phyloP scores from a whole-genome alignment of 2,888 invertebrate species.

The Hypomecis atomaria region DNA sequence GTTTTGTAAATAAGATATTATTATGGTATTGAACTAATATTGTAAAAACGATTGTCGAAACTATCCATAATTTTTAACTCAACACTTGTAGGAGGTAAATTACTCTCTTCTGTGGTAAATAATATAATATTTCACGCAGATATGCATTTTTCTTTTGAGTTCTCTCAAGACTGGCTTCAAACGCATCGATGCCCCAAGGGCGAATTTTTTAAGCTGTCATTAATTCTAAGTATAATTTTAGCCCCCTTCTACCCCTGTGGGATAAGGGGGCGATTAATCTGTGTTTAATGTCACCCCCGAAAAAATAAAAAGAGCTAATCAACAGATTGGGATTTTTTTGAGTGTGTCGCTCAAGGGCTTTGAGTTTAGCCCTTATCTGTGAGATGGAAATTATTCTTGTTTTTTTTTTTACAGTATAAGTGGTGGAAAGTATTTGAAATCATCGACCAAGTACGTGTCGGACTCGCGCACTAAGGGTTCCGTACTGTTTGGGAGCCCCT shows the following conservation, averaged over 20 bases:
- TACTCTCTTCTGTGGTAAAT: no score
- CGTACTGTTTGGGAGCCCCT: no score
- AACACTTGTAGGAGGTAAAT: no score
- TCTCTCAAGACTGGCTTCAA: conserved; percentile 48
- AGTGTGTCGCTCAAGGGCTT: conserved; percentile 52
- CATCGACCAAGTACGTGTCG: no score
- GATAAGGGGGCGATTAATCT: conserved; percentile 77
- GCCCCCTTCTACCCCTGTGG: conserved; percentile 61
- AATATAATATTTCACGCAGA: not conserved
- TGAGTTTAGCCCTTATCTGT: conserved; percentile 43
- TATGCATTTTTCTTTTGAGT: conserved; percentile 28
- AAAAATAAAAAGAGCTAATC: conserved; percentile 80
- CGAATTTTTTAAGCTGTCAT: conserved; percentile 76
- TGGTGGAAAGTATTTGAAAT: no score
- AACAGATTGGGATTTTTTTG: conserved; percentile 76
- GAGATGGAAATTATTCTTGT: conserved; percentile 40
- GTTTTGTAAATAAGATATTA: no score
- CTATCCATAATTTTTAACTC: no score
- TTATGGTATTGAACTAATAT: no score
- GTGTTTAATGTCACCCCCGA: conserved; percentile 80
- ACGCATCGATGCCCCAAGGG: conserved; percentile 59
- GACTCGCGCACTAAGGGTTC: no score
- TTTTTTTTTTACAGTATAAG: conserved; percentile 12
- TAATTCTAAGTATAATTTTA: conserved; percentile 72
- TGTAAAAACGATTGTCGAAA: no score